phyloP scores from a whole-genome alignment of 2,113 vertebrate species.

The Nestor notabilis region DNA sequence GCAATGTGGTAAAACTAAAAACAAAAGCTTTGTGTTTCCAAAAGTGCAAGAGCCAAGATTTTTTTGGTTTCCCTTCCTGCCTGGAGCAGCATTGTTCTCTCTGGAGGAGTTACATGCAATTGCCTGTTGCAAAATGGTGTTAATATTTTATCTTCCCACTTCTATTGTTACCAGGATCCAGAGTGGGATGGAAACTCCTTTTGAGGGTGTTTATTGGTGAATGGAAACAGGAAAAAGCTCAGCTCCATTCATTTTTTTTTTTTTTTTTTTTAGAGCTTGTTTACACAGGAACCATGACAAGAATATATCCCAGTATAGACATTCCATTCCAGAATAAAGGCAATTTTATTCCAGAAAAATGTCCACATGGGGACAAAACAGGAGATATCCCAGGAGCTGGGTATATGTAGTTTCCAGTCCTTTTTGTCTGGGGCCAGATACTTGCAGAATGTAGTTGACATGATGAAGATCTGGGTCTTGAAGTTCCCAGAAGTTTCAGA shows the following conservation, averaged over 20 bases:
- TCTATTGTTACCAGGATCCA: constrained; percentile 44
- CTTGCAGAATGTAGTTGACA: constrained; percentile 14
- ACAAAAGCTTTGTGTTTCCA: constrained; percentile 30
- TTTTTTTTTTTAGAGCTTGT: constrained; percentile 31
- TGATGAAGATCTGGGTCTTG: background rate
- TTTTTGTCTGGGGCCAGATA: constrained; percentile 1
- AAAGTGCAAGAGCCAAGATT: constrained; percentile 12
- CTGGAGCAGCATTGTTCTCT: constrained; percentile 55
- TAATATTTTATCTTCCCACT: constrained; percentile 50
- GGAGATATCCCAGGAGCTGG: constrained; percentile 16
- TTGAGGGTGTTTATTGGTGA: constrained; percentile 53
- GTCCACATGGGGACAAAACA: background rate
- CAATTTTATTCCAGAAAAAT: constrained; percentile 22
- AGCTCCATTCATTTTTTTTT: constrained; percentile 56
- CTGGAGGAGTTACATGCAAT: constrained; percentile 40
- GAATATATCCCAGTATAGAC: constrained; percentile 28
- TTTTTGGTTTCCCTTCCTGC: constrained; percentile 40
- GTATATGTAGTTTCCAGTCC: background rate
- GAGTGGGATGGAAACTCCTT: constrained; percentile 35
- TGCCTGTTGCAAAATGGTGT: constrained; percentile 51
- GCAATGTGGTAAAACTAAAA: background rate
- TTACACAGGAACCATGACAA: constrained; percentile 42
- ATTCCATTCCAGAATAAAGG: constrained; percentile 40
- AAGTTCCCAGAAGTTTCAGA: constrained; percentile 2
- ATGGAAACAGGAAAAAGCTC: constrained; percentile 44